These are phyloP conservation scores for Neodontobutis hainanensis DNA, from an alignment of 2,113 vertebrate species.

Conservation along the genomic window DNA sequence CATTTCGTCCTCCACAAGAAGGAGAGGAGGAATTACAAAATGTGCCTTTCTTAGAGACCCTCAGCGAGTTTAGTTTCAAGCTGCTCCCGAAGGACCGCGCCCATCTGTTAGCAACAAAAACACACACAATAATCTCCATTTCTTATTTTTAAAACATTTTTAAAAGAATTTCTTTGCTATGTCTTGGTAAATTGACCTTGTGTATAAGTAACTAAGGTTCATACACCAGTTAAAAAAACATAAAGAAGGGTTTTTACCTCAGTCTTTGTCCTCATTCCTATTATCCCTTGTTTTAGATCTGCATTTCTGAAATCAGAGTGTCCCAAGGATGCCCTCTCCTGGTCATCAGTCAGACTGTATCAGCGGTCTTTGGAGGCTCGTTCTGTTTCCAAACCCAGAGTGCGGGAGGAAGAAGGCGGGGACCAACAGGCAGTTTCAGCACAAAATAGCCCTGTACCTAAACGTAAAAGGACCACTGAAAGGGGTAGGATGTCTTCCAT, in stretches of 20 bases:
- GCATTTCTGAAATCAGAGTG: slow-evolving; percentile 70
- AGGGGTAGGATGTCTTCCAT: slow-evolving; percentile 38
- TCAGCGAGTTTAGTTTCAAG: slow-evolving; percentile 89
- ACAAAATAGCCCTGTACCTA: slow-evolving; percentile 40
- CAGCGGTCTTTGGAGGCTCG: slow-evolving; percentile 70
- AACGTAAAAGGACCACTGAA: slow-evolving; percentile 52
- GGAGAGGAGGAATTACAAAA: slow-evolving; percentile 70
- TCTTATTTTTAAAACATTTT: too few species aligned
- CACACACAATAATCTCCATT: not conserved
- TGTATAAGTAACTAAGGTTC: too few species aligned
- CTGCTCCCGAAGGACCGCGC: slow-evolving; percentile 80
- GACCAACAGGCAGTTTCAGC: not conserved
- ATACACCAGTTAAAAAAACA: not conserved
- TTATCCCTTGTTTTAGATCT: slow-evolving; percentile 62
- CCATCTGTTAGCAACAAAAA: slow-evolving; percentile 79
- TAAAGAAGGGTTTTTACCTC: slow-evolving; percentile 27
- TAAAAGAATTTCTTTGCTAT: too few species aligned
- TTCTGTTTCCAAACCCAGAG: slow-evolving; percentile 20
- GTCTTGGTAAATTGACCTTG: too few species aligned
- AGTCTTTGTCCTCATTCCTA: slow-evolving; percentile 27
- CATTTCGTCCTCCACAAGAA: slow-evolving; percentile 66
- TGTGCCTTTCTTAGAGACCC: slow-evolving; percentile 84
- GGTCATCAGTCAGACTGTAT: slow-evolving; percentile 77
- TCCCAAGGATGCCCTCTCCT: slow-evolving; percentile 66
- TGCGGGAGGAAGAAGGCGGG: slow-evolving; percentile 9